phyloP scores from a whole-genome alignment of 1,140 invertebrate genomes.

The Drosophila melanogaster region Release_6_plus_ISO1_MT NT_037436.4:2606001-2606500 shows the following conservation, averaged over 20 bases:
- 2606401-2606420: conserved; percentile 53
- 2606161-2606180: conserved; percentile 53
- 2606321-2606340: conserved; percentile 70
- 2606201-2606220: conserved; percentile 67
- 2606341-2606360: conserved; percentile 26
- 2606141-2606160: conserved; percentile 5
- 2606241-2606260: conserved; percentile 4
- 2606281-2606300: conserved; percentile 8
- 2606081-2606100: neutral
- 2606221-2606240: conserved; percentile 61
- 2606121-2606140: conserved; percentile 41
- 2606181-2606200: conserved; percentile 75
- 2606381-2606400: conserved; percentile 35
- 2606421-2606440: conserved; percentile 6
- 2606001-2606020: conserved; percentile 74
- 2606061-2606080: conserved; percentile 10
- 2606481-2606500: neutral
- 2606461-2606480: conserved; percentile 9
- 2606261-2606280: conserved; percentile 44
- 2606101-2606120: conserved; percentile 59
- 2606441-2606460: conserved; percentile 14
- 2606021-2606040: conserved; percentile 82
- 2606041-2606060: conserved; percentile 70
- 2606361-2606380: conserved; percentile 57
- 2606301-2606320: conserved; percentile 41